A percentile compares a stretch with the other conserved stretches of the same genome.
Evolutionary conservation across 2,113 vertebrate species (phyloP).

Genomic region (western clawed frog (Xenopus tropicalis)): DNA sequence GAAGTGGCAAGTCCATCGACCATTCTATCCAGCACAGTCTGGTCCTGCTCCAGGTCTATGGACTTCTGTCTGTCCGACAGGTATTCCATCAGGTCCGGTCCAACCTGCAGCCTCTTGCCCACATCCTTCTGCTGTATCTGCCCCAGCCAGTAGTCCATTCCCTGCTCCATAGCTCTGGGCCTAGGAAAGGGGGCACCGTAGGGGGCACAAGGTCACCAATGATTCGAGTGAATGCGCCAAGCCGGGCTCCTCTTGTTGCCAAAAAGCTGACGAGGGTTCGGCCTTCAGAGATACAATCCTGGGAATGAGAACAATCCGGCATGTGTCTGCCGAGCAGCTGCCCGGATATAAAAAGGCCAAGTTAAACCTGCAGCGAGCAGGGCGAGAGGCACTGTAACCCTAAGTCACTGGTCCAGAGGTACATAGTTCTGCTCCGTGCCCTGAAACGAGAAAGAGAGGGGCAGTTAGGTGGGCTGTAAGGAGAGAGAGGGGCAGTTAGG

Average conservation of each 20-base stretch:
- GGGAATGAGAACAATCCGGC: constrained; percentile 96
- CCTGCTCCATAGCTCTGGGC: constrained; percentile 79
- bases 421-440: constrained; percentile 79
- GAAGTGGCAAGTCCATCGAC: constrained; percentile 91
- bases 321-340: constrained; percentile 97
- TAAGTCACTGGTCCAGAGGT: constrained; percentile 65
- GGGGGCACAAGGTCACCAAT: constrained; percentile 61
- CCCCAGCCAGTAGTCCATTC: constrained; percentile 87
- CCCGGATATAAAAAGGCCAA: constrained; percentile 75
- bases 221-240: constrained; percentile 53
- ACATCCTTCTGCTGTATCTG: constrained; percentile 96
- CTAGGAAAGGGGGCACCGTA: constrained; percentile 56
- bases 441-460: constrained; percentile 54
- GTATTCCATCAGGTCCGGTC: constrained; percentile 92
- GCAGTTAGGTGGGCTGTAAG: neutral
- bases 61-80: constrained; percentile 90
- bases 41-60: constrained; percentile 91
- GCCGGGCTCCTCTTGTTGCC: constrained; percentile 64
- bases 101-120: constrained; percentile 89
- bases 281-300: constrained; percentile 77
- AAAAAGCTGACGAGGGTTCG: constrained; percentile 72
- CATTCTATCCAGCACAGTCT: constrained; percentile 93
- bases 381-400: constrained; percentile 55
- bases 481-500: no score
- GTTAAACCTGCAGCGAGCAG: constrained; percentile 79